Base-by-base conservation (phyloP, 2,113 vertebrate genomes). In the Zingel zingel region DNA sequence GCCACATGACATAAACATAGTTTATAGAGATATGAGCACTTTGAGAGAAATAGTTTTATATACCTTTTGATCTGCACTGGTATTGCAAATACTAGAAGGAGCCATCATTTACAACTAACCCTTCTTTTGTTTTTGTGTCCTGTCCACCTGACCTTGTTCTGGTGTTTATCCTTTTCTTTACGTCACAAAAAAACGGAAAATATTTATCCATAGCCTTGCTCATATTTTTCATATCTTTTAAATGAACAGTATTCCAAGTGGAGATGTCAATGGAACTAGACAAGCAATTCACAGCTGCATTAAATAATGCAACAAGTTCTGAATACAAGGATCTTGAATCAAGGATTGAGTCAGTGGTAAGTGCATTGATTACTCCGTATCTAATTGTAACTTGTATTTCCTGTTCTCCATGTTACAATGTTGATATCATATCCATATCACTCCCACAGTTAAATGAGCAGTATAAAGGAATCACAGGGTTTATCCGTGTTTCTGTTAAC, bases 381-480 rank as follows among this genome's bases (percentile, higher is more conserved):
- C 16, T 4, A 53, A 12, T 19, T 67, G 11, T 33, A 9, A 27
- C 27, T 58, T 58, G 3, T 23, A 68, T 33, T 64, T 79, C 50
- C 1, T 73, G 10, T 16, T 67, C 11, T 75, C 33, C 2, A 7
- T 33, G 2, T 56, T 50, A 13, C 58, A 18, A n/a, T 63, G 0
- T 21, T 72, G 7, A 56, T n/a, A 13, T 75, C 4, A 74, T 25
- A 15, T 23, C 2, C 0, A 15, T 63, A 0, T 62, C 9, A 81
- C 50, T 56, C n/a, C 62, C 45, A 62, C 84, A 94, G 93, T 65
- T 94, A 39, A 0, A 0, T 0, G 0, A 3, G 0, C 19, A 71
- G 4, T 93, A 91, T 66, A 9, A 3, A 1, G 2, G 0, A 6
- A 56, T 88, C 1, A 48, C 11, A 39, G 93, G 90, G 5, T 88